Evolutionary conservation across 2,113 vertebrate genomes (phyloP), one percentile per base, ranked within the genome.

Genomic region (Micronycteris hirsuta): DNA sequence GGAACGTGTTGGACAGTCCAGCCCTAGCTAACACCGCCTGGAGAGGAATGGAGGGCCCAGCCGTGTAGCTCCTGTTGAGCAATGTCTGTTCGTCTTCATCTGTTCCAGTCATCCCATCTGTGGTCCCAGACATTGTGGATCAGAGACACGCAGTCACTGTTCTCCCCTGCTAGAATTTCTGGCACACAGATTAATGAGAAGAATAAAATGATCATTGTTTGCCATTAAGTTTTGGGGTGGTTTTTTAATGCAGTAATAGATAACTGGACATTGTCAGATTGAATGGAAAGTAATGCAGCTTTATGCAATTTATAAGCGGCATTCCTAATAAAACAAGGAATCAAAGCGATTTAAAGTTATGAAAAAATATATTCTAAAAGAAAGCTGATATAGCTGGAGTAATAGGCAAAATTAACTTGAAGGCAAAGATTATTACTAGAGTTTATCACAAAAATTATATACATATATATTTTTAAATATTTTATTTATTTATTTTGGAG

Each of bases 351-450:
- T 91, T 26, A 28, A 94, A 95, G 17, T 26, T 94, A 82, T 80
- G 9, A 15, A 83, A 85, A 94, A 91, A 38, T 11, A 28, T 77
- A 22, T 86, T 87, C 61, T 38, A 80, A 84, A 93, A 70, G 68
- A 94, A 97, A 93, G 26, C 49, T 92, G 15, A 14, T 70, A 84
- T 78, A 80, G 45, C 45, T 81, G 14, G 28, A n/a, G 49, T 93
- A 89, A 67, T 77, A 84, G 65, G 49, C 45, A 95, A 96, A 95
- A 94, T 52, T 93, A 74, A 94, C 71, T 74, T 92, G 41, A 93
- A 93, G 49, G 15, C 24, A 92, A 86, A 88, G 76, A 73, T 80
- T 24, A 73, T 91, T 88, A 58, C 71, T 93, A 91, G 58, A 38
- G 49, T 89, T 84, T 22, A 58, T 87, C 31, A 92, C 20, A 83